phyloP scores from a whole-genome alignment of 2,797 vertebrate genomes.

The Leptatherina wallacei region DNA sequence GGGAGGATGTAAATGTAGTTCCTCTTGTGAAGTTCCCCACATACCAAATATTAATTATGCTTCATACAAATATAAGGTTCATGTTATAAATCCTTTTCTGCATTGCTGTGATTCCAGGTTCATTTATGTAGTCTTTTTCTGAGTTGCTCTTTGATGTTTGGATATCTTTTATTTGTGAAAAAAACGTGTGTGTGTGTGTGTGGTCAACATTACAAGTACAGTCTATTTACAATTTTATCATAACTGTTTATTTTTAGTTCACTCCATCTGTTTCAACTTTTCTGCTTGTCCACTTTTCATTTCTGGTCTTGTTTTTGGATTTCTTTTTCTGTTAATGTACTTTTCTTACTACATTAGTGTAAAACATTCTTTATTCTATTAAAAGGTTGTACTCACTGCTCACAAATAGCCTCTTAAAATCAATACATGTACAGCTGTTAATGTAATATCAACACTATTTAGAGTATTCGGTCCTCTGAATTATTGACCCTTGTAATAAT shows the following conservation, averaged over 20 bases:
- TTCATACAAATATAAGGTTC: constrained; percentile 15
- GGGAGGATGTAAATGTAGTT: constrained; percentile 36
- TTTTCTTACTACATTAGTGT: background rate
- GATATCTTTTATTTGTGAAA: constrained; percentile 19
- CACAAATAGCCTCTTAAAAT: constrained; percentile 44
- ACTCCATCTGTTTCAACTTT: background rate
- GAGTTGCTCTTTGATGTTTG: constrained; percentile 18
- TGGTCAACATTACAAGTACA: no score
- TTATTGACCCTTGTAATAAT: constrained; percentile 52
- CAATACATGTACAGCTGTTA: constrained; percentile 48
- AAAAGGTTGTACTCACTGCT: constrained; percentile 8
- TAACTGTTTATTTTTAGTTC: constrained; percentile 11
- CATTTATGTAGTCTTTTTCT: constrained; percentile 12
- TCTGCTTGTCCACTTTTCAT: constrained; percentile 13
- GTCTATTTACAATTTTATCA: no score
- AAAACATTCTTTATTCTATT: constrained; percentile 22
- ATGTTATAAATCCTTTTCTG: constrained; percentile 14
- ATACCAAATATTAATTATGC: constrained; percentile 20
- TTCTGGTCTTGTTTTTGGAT: background rate
- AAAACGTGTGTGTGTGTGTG: constrained; percentile 5
- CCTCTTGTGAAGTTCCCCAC: constrained; percentile 27
- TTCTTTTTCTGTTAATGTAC: constrained; percentile 8
- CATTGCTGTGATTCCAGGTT: constrained; percentile 11
- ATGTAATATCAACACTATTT: constrained; percentile 54
- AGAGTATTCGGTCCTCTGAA: constrained; percentile 32